Conservation (phyloP, 2,797 vertebrate genomes). For the Onychomys torridus region DNA sequence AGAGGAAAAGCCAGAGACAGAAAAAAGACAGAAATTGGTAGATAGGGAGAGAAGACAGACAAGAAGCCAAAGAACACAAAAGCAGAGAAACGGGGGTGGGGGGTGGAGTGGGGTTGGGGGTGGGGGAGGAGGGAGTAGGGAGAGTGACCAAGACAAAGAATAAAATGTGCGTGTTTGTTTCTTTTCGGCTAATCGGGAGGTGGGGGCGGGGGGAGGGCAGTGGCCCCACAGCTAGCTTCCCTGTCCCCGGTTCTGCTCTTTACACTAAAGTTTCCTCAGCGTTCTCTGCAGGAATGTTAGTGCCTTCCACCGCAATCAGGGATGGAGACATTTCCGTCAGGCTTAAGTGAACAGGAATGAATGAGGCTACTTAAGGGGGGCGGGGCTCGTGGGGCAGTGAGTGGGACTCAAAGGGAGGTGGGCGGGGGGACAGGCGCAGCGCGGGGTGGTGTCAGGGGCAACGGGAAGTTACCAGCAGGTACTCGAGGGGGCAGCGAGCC, state of each 20-base stretch:
- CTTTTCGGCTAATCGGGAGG: neutral
- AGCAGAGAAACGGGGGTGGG: neutral
- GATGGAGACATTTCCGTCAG: neutral
- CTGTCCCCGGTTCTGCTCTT: neutral
- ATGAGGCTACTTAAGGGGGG: neutral
- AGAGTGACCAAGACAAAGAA: neutral
- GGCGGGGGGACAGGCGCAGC: neutral
- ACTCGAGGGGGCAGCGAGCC: no score
- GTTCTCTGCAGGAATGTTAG: neutral
- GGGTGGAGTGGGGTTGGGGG: no score
- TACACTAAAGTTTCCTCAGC: neutral
- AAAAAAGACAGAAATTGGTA: neutral
- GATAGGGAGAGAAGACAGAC: slow-evolving; percentile 10
- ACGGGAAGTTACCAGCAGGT: neutral
- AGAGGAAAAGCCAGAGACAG: neutral
- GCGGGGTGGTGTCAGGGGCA: neutral
- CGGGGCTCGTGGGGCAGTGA: no score
- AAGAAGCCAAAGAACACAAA: slow-evolving; percentile 47
- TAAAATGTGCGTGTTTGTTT: neutral
- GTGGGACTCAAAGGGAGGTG: no score
- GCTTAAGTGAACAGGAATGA: neutral
- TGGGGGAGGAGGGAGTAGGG: neutral
- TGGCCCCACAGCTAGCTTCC: neutral
- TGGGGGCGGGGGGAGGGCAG: neutral
- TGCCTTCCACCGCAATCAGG: neutral